phyloP scores from a whole-genome alignment of 2,888 invertebrate species.

The Eupithecia pulchellata region DNA sequence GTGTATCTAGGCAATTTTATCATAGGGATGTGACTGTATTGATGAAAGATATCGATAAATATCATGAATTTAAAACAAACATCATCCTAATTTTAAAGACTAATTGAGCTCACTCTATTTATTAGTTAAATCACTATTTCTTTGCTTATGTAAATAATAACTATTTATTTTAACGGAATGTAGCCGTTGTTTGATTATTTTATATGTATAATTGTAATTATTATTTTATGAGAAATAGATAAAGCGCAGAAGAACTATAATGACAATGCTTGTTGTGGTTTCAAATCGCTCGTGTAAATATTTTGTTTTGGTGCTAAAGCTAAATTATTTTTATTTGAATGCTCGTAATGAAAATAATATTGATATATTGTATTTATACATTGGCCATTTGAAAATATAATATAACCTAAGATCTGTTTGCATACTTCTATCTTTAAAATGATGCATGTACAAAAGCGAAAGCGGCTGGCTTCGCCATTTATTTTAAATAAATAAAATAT shows the following conservation, averaged over 20 bases:
- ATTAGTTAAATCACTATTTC: slow-evolving; percentile 27
- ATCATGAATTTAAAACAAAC: slow-evolving; percentile 9
- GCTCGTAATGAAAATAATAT: slow-evolving; percentile 21
- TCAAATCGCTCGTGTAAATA: slow-evolving; percentile 39
- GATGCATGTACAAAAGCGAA: slow-evolving; percentile 42
- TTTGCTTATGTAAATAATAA: slow-evolving; percentile 41
- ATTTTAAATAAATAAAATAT: slow-evolving; percentile 9
- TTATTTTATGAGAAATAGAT: slow-evolving; percentile 1
- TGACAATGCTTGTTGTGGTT: neutral
- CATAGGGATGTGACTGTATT: slow-evolving; percentile 19
- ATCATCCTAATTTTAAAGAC: slow-evolving; percentile 29
- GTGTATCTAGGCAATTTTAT: slow-evolving; percentile 18
- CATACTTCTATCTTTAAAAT: slow-evolving; percentile 27
- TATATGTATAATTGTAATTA: slow-evolving; percentile 20
- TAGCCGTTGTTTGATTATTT: slow-evolving; percentile 25
- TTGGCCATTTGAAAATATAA: neutral
- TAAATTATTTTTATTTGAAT: slow-evolving; percentile 38
- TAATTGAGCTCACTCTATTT: slow-evolving; percentile 38
- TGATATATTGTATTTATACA: neutral
- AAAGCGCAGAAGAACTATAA: neutral
- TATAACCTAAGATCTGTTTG: slow-evolving; percentile 17
- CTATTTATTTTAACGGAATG: slow-evolving; percentile 38
- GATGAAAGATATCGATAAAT: slow-evolving; percentile 22
- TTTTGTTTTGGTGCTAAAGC: slow-evolving; percentile 43
- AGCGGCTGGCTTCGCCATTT: slow-evolving; percentile 26